Evolutionary conservation across 2,888 invertebrate genomes (phyloP).

Genomic region (Griposia aprilina): DNA sequence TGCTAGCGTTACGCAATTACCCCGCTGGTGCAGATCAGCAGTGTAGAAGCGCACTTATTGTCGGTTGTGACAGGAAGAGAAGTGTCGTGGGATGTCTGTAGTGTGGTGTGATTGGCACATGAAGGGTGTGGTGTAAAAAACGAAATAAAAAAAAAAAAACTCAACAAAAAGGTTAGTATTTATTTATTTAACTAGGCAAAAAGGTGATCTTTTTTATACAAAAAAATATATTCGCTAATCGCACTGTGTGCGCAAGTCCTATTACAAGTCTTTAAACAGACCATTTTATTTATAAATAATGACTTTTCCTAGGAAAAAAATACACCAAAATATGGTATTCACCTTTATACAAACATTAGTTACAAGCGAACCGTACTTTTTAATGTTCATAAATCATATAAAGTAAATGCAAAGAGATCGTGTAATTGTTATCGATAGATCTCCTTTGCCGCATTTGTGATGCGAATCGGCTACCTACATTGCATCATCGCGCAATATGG

Average conservation of each 20-base stretch:
- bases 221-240: slow-evolving; percentile 68
- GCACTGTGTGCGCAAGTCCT: slow-evolving; percentile 69
- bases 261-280: slow-evolving; percentile 85
- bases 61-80: slow-evolving; percentile 9
- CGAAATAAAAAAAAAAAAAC: slow-evolving; percentile 55
- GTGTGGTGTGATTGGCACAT: slow-evolving; percentile 44
- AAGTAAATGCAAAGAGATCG: slow-evolving; percentile 72
- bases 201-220: slow-evolving; percentile 68
- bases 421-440: slow-evolving; percentile 62
- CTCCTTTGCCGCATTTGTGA: slow-evolving; percentile 61
- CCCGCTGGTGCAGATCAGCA: slow-evolving; percentile 5
- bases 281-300: slow-evolving; percentile 79
- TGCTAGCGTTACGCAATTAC: too few species aligned
- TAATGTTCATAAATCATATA: slow-evolving; percentile 66
- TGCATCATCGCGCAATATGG: neutral
- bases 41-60: slow-evolving; percentile 23
- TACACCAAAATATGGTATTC: slow-evolving; percentile 79
- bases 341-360: slow-evolving; percentile 70
- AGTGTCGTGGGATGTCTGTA: slow-evolving; percentile 24
- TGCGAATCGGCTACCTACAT: slow-evolving; percentile 40
- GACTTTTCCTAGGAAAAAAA: slow-evolving; percentile 83
- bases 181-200: slow-evolving; percentile 68
- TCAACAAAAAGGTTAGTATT: slow-evolving; percentile 68
- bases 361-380: slow-evolving; percentile 68
- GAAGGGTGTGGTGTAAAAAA: slow-evolving; percentile 31